phyloP scores from a whole-genome alignment of 2,888 invertebrate genomes.

The Platerodrilus igneus region DNA sequence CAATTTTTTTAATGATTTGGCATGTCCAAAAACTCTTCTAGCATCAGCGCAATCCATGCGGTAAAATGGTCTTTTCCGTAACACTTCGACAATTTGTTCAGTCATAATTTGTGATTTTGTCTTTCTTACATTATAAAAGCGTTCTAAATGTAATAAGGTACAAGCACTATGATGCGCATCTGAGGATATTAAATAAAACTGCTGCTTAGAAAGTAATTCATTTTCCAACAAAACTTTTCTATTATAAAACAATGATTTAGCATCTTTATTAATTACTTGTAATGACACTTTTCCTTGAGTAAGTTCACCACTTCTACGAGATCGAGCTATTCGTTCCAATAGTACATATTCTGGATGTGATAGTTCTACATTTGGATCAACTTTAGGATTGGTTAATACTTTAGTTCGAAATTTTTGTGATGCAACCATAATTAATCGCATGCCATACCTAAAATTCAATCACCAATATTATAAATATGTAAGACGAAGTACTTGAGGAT shows the following conservation, averaged over 20 bases:
- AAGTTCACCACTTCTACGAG: slow-evolving; percentile 64
- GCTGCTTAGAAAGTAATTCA: slow-evolving; percentile 60
- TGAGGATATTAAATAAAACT: slow-evolving; percentile 51
- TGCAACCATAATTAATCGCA: slow-evolving; percentile 66
- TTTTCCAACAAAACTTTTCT: slow-evolving; percentile 57
- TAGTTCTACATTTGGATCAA: slow-evolving; percentile 50
- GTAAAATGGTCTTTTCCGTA: slow-evolving; percentile 53
- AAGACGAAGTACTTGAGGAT: too few species aligned
- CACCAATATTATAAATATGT: too few species aligned
- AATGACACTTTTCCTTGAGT: slow-evolving; percentile 62
- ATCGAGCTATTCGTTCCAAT: slow-evolving; percentile 68
- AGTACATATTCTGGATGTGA: slow-evolving; percentile 61
- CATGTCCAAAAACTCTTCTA: slow-evolving; percentile 47
- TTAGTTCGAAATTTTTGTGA: slow-evolving; percentile 56
- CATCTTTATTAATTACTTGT: slow-evolving; percentile 52
- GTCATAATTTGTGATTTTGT: slow-evolving; percentile 52
- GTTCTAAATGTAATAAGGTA: slow-evolving; percentile 57
- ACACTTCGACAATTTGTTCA: slow-evolving; percentile 52
- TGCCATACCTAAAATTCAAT: slow-evolving; percentile 53
- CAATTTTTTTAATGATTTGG: slow-evolving; percentile 49
- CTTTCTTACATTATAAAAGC: slow-evolving; percentile 58
- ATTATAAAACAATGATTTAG: slow-evolving; percentile 60
- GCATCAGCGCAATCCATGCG: slow-evolving; percentile 52
- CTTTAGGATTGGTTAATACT: slow-evolving; percentile 54
- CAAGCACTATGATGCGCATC: slow-evolving; percentile 46